These are phyloP conservation scores for Rhea pennata DNA, from an alignment of 2,113 vertebrate species.

Conservation along the genomic window DNA sequence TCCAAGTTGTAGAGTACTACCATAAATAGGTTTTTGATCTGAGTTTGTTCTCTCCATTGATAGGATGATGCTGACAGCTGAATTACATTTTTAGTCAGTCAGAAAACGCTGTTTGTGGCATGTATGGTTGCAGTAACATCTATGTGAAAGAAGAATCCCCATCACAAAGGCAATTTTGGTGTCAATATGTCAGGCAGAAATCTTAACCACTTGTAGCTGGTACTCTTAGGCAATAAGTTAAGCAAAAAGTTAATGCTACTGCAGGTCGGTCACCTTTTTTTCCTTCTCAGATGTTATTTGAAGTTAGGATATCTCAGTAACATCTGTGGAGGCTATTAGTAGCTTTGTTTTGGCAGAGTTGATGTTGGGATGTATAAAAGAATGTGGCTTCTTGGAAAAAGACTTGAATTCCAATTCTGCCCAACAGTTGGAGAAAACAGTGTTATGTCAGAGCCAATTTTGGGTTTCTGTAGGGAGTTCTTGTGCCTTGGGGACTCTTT, in stretches of 20 bases:
- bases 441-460: background rate
- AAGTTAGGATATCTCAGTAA: background rate
- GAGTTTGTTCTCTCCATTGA: background rate
- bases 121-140: accelerated
- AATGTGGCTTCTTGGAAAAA: slow-evolving; percentile 6
- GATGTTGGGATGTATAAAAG: background rate
- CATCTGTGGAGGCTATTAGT: background rate
- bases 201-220: background rate
- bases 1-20: background rate
- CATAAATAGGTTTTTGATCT: background rate
- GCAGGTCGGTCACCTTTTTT: background rate
- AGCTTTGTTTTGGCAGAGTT: background rate
- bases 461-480: slow-evolving; percentile 15
- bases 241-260: background rate
- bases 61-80: background rate
- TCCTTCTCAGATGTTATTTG: background rate
- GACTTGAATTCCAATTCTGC: background rate
- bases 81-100: background rate
- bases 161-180: accelerated
- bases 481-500: background rate
- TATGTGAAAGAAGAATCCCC: background rate
- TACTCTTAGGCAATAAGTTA: background rate
- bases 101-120: background rate
- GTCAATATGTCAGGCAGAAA: background rate
- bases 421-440: background rate